These are phyloP conservation scores for Amphipyra tragopoginis DNA, from an alignment of 2,888 invertebrate genomes.

Conservation along the genomic window DNA sequence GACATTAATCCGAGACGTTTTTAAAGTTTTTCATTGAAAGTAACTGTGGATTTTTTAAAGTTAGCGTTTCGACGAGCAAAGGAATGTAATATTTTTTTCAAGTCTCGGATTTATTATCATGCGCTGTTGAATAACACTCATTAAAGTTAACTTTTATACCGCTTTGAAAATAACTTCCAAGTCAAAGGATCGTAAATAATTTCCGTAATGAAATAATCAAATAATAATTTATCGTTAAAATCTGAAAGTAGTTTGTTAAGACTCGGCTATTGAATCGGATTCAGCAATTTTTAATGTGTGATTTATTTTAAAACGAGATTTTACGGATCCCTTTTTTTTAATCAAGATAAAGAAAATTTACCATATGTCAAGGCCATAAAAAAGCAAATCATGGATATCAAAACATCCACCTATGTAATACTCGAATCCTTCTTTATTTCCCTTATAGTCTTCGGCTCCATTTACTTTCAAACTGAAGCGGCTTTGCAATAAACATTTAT, in stretches of 20 bases:
- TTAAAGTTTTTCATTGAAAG: constrained; percentile 66
- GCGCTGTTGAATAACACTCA: constrained; percentile 26
- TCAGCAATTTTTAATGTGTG: too few relatives aligned
- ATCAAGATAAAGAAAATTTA: too few relatives aligned
- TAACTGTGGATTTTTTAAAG: constrained; percentile 41
- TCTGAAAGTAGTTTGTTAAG: too few relatives aligned
- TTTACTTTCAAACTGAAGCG: constrained; percentile 5
- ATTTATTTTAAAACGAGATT: too few relatives aligned
- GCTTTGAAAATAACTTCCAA: constrained; percentile 23
- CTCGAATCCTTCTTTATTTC: constrained; percentile 22
- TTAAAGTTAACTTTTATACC: constrained; percentile 42
- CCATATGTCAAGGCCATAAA: too few relatives aligned
- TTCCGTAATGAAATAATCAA: too few relatives aligned
- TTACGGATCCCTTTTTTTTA: too few relatives aligned
- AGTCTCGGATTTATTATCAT: constrained; percentile 20
- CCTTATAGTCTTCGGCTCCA: constrained; percentile 24
- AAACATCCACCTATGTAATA: constrained; percentile 8
- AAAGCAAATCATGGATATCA: constrained; percentile 38
- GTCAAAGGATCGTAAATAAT: too few relatives aligned
- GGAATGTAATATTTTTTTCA: constrained; percentile 32
- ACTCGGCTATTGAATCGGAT: too few relatives aligned
- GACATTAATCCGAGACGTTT: constrained; percentile 70
- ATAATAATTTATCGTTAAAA: too few relatives aligned
- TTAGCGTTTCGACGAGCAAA: constrained; percentile 28
- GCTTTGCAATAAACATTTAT: constrained; percentile 32